Base-by-base conservation (phyloP, 2,888 invertebrate species). In the Phorcus lineatus region DNA sequence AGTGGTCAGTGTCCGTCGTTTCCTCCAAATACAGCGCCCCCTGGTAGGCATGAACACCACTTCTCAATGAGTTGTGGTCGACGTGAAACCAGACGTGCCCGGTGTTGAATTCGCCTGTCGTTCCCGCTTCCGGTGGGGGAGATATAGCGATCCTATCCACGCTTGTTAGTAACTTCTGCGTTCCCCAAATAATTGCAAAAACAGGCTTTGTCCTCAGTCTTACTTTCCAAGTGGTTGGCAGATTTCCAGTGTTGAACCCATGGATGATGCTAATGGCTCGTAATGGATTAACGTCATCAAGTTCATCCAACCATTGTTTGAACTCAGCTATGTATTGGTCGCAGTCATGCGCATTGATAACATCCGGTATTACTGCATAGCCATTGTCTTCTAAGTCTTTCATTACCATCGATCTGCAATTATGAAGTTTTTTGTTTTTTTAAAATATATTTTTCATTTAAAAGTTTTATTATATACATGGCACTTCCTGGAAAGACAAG, bases 31-130 rank as follows among this genome's bases (percentile, higher is more conserved):
- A 88, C 9, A 89, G 82, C 0, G 84, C 89, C 0, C 90, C 89
- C 79, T 90, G 90, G 80, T 87, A 88, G 17, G 85, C 86, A 70
- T 90, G 90, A 2, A 86, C 84, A 16, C 89, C 89, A n/a, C 70
- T 36, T 40, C 85, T 80, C 1, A 76, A 22, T 0, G 83, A 66
- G 2, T 83, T 83, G 74, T 90, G 90, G 79, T 90, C 90, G 13
- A 86, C 40, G 81, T 90, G 90, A 1, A 90, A 80, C 85, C 85
- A 87, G 36, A 81, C 53, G 11, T 75, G 53, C 0, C 52, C 57
- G 0, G 55, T 77, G 31, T 81, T 81, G 67, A 80, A 86, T 1
- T n/a, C 6, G 47, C 55, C 80, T 0, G 28, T 74, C 36, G 19
- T 36, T 11, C 87, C 86, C 11, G 77, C 76, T 81, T 90, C 89